Evolutionary conservation across 2,888 invertebrate species (phyloP).

Genomic region (Chalcosyrphus nemorum): DNA sequence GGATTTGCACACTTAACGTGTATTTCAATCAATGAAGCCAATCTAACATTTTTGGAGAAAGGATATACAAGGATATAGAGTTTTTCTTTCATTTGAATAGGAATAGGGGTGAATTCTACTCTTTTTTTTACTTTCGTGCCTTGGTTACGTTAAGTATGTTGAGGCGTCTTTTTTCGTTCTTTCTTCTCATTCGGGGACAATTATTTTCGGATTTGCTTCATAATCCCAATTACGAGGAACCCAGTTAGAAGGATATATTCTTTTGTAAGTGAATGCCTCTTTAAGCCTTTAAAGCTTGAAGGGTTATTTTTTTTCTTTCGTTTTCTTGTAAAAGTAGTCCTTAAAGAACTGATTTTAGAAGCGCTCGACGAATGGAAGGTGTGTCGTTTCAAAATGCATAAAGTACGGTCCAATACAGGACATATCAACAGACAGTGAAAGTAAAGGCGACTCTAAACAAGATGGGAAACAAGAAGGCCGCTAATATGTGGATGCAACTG

Average conservation of each 20-base stretch:
- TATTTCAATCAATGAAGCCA: constrained; percentile 80
- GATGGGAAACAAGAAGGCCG: no score
- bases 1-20: constrained; percentile 69
- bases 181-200: constrained; percentile 21
- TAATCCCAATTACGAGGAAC: constrained; percentile 52
- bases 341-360: no score
- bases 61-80: constrained; percentile 22
- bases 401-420: no score
- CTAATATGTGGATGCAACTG: no score
- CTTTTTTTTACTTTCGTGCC: neutral
- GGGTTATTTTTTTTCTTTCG: no score
- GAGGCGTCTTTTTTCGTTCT: neutral
- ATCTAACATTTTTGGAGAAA: constrained; percentile 69
- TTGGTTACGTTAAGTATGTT: constrained; percentile 23
- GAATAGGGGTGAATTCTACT: neutral
- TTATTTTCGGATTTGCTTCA: constrained; percentile 62
- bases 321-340: no score
- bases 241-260: constrained; percentile 21
- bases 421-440: no score
- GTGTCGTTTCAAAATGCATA: no score
- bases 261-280: neutral
- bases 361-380: no score
- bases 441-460: no score
- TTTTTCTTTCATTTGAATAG: constrained; percentile 23
- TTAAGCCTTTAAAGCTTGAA: neutral